These are phyloP conservation scores for Bungarus multicinctus DNA, from an alignment of 2,113 vertebrate species.

Conservation along the genomic window DNA sequence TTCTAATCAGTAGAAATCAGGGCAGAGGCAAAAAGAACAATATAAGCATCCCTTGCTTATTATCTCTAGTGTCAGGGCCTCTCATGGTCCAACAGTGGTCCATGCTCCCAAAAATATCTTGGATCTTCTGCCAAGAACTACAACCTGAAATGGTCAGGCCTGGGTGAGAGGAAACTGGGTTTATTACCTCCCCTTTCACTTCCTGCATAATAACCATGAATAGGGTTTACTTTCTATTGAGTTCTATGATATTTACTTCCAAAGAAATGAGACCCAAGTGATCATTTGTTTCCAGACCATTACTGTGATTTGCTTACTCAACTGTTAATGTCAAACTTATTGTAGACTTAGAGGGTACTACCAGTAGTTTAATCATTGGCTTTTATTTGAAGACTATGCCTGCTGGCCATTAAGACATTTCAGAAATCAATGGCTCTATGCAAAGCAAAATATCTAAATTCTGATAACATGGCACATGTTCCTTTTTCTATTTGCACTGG, in stretches of 20 bases:
- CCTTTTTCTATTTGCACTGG: neutral
- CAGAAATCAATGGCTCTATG: neutral
- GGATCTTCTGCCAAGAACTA: neutral
- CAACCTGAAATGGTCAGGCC: neutral
- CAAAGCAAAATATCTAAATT: neutral
- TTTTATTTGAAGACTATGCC: slow-evolving; percentile 1
- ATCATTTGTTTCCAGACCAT: neutral
- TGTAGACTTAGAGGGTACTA: neutral
- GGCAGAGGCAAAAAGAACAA: neutral
- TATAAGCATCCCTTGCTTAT: neutral
- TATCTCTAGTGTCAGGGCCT: neutral
- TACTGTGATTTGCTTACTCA: neutral
- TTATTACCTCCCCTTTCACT: neutral
- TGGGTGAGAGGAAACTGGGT: neutral
- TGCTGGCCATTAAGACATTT: neutral
- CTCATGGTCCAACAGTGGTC: neutral
- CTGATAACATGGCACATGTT: neutral
- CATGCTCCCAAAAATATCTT: neutral
- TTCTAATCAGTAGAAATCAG: neutral
- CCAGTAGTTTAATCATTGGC: neutral
- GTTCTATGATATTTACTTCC: neutral
- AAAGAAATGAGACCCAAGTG: neutral
- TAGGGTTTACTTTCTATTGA: neutral
- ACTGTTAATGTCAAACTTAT: neutral
- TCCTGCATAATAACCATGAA: neutral